Evolutionary conservation across 2,797 vertebrate genomes (phyloP), one percentile per base, ranked within the genome.

Genomic region (Oryzias sinensis): DNA sequence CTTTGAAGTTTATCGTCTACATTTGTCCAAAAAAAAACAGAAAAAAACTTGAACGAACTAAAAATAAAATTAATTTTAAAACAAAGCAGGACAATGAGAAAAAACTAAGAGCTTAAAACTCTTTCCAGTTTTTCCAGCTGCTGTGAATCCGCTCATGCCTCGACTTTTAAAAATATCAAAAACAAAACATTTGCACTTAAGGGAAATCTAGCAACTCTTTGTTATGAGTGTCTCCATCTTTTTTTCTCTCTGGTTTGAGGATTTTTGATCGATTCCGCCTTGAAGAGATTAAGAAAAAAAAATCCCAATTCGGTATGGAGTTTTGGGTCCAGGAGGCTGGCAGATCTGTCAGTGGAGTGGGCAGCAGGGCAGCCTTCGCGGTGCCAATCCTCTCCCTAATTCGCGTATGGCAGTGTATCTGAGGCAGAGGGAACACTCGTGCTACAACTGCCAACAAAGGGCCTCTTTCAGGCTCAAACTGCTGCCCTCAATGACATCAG

Each of bases 361-460:
- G 80, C 80, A 77, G 77, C 22, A 62, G 64, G 62, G 64, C 67
- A 24, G 82, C 85, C 74, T 66, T 64, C 57, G 41, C 54, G 45
- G 60, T 85, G 88, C 85, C 87, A 90, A 91, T 86, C 77, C 85
- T 78, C 82, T 70, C 50, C 81, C 77, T 59, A 80, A 79, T 64
- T 78, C 74, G 77, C 73, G 84, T 70, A 80, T 58, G 76, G 84
- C 65, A 74, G 82, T 82, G 73, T 70, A 77, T 84, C 84, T 61
- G 83, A 88, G 87, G 84, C 83, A 63, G 84, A 90, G 87, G 79
- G 84, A 81, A 81, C 88, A 91, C 93, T 89, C 85, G 84, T 81
- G 87, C 90, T 91, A 64, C 51, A 82, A 84, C 87, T 80, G 93
- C 94, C 95, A 97, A 98, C 96, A 97, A 98, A 96, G 96, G 92